Evolutionary conservation across 2,888 invertebrate genomes (phyloP).

Genomic region (Cataglyphis rosenhaueri): DNA sequence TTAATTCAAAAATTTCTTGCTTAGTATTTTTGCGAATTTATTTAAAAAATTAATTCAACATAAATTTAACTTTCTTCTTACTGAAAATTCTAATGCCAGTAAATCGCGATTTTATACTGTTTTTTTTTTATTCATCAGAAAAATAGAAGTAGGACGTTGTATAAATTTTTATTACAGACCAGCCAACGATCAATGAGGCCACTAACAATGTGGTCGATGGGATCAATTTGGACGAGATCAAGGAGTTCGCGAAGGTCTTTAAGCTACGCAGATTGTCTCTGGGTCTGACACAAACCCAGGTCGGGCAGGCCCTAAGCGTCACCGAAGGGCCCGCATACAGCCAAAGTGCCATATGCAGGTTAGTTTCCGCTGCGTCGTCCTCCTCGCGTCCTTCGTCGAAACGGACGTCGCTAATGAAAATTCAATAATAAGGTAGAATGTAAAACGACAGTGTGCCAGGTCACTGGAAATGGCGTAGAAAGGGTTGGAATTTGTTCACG

Average conservation of each 20-base stretch:
- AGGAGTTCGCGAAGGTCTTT: conserved; percentile 99
- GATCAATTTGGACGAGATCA: conserved; percentile 98
- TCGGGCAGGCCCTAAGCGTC: conserved; percentile 97
- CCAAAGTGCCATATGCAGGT: conserved; percentile 99
- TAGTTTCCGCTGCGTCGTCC: conserved; percentile 80
- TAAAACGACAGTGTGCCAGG: conserved; percentile 80
- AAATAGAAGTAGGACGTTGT: not conserved
- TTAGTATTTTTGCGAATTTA: not conserved
- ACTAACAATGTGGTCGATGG: conserved; percentile 98
- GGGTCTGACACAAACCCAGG: conserved; percentile 98
- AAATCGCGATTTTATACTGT: not conserved
- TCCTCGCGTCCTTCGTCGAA: conserved; percentile 42
- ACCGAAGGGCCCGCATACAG: conserved; percentile 99
- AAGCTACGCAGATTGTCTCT: conserved; percentile 96
- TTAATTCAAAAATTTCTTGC: not conserved
- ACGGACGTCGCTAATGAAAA: conserved; percentile 69
- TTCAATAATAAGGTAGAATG: conserved; percentile 55
- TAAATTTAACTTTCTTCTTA: not conserved
- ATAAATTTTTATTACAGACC: conserved; percentile 88
- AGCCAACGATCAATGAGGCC: conserved; percentile 97
- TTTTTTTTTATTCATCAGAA: not conserved
- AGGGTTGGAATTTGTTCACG: conserved; percentile 39
- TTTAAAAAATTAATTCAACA: not conserved
- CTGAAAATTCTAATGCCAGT: not conserved
- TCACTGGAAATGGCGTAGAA: conserved; percentile 82